Percentiles rank a stretch among this genome's conserved stretches.
phyloP scores from a whole-genome alignment of 1,140 invertebrate genomes.

The Sitobion miscanthi region DNA sequence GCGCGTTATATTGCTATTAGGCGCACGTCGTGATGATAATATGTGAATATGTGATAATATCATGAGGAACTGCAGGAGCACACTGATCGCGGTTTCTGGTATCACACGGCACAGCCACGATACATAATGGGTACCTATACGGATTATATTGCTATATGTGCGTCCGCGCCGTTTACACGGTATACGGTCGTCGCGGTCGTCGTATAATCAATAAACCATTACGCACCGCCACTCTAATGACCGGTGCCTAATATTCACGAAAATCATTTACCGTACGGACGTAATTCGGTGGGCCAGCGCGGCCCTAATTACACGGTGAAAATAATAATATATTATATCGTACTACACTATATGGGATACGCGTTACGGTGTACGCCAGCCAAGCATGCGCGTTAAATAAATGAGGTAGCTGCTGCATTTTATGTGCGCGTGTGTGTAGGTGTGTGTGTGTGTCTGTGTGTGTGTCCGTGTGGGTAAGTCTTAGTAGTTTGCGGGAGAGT shows the following conservation, averaged over 20 bases:
- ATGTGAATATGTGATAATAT: no score
- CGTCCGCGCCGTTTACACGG: not conserved
- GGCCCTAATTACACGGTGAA: not conserved
- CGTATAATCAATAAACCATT: slow-evolving; percentile 38
- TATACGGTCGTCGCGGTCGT: not conserved
- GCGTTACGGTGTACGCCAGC: not conserved
- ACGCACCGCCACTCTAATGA: not conserved
- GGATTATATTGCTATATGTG: not conserved
- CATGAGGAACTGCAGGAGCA: not conserved
- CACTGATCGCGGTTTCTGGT: not conserved
- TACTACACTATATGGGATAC: not conserved
- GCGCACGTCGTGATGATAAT: no score
- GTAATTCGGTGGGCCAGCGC: slow-evolving; percentile 29
- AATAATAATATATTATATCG: not conserved
- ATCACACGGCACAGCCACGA: no score
- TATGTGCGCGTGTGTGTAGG: not conserved
- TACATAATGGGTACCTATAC: no score
- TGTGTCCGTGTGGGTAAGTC: no score
- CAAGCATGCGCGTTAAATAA: not conserved
- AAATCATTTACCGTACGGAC: not conserved
- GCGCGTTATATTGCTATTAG: not conserved
- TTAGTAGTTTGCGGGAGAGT: not conserved
- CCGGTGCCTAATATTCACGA: not conserved
- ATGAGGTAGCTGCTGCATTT: not conserved
- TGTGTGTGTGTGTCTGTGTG: no score